Conservation (phyloP, 2,113 vertebrate species). For the Tautogolabrus adspersus region DNA sequence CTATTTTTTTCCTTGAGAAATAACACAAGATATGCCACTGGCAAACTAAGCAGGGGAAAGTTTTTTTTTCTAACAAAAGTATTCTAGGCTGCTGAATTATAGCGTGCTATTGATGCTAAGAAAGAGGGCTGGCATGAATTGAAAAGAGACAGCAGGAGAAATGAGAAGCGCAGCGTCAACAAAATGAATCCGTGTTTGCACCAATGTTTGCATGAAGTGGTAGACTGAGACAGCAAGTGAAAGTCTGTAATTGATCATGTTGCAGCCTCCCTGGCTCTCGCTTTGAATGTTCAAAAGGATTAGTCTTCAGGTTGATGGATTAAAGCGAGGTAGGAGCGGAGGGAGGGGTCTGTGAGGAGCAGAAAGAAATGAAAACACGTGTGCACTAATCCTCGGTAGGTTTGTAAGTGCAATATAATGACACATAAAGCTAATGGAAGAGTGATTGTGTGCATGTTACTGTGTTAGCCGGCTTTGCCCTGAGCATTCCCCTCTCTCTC, state of each 20-base stretch:
- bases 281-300: constrained; percentile 79
- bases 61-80: constrained; percentile 38
- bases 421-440: constrained; percentile 60
- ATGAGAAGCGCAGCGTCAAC: constrained; percentile 39
- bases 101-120: constrained; percentile 7
- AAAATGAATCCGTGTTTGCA: constrained; percentile 70
- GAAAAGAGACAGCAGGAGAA: constrained; percentile 57
- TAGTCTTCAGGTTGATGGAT: constrained; percentile 78
- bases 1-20: constrained; percentile 32
- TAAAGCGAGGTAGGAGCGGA: constrained; percentile 72
- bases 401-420: constrained; percentile 63
- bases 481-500: constrained; percentile 36
- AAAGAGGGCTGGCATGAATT: constrained; percentile 37
- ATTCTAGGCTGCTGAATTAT: constrained; percentile 34
- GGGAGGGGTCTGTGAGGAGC: constrained; percentile 42
- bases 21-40: constrained; percentile 11
- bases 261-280: constrained; percentile 60
- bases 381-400: constrained; percentile 58
- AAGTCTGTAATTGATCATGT: constrained; percentile 79
- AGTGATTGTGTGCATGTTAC: constrained; percentile 68
- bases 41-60: constrained; percentile 28
- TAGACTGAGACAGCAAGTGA: constrained; percentile 59
- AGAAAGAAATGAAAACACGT: constrained; percentile 65
- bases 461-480: constrained; percentile 50
- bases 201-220: constrained; percentile 69